These are phyloP conservation scores for Tigriopus californicus DNA, from an alignment of 2,888 invertebrate species.

Conservation along the genomic window DNA sequence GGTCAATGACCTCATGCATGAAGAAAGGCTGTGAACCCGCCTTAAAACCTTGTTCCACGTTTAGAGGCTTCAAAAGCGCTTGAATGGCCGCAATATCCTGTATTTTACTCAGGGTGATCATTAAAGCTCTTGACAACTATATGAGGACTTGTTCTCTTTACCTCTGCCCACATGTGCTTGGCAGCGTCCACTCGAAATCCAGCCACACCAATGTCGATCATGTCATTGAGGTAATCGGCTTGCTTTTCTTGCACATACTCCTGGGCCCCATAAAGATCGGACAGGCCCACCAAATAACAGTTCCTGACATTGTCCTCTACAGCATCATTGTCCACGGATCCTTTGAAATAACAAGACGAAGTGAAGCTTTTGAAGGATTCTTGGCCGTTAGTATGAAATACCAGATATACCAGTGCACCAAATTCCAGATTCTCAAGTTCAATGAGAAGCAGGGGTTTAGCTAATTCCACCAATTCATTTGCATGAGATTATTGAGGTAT, in stretches of 20 bases:
- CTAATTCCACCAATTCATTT: too few relatives aligned
- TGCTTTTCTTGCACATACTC: constrained; percentile 26
- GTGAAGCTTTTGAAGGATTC: too few relatives aligned
- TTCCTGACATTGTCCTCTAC: constrained; percentile 25
- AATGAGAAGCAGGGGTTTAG: too few relatives aligned
- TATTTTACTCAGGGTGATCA: constrained; percentile 6
- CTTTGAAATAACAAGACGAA: too few relatives aligned
- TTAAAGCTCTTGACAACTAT: too few relatives aligned
- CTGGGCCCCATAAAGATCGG: constrained; percentile 29
- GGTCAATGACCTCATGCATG: constrained; percentile 17
- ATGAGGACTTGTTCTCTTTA: too few relatives aligned
- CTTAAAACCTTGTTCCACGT: constrained; percentile 18
- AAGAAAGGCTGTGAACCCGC: constrained; percentile 17
- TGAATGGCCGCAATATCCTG: constrained; percentile 35
- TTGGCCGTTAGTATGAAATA: too few relatives aligned
- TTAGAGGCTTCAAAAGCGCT: constrained; percentile 15
- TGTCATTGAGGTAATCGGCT: constrained; percentile 26
- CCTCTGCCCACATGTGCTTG: constrained; percentile 43
- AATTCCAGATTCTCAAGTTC: too few relatives aligned
- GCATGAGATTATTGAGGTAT: too few relatives aligned
- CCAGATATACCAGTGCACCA: too few relatives aligned
- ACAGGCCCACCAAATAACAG: constrained; percentile 30
- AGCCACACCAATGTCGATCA: constrained; percentile 28
- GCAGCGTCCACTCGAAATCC: constrained; percentile 32
- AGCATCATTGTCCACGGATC: not conserved